Evolutionary conservation across 1,140 invertebrate genomes (phyloP), one percentile per base, ranked within the genome.

Genomic region (Sminthurinus signatus): DNA sequence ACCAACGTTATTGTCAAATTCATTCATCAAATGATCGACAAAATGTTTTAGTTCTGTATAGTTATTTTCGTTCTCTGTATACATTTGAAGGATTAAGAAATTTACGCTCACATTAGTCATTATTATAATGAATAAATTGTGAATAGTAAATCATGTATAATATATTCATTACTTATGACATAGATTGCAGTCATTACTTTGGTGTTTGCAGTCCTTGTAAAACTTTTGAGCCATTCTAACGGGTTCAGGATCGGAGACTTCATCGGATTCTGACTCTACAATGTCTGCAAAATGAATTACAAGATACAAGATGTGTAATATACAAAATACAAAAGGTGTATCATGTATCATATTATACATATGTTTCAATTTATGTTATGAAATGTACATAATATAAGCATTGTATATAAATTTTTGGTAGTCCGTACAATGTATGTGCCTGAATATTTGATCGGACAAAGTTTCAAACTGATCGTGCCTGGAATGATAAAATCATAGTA

Each of bases 181-280:
- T n/a, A n/a, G n/a, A 42, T 42, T 42, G 10, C n/a, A 12, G 39
- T n/a, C 10, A 10, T 50, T 23, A 54, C 51, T 39, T n/a, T 56
- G 29, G 21, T 4, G 10, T n/a, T 19, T 28, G 27, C 54, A 56
- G 31, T 3, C 54, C 8, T 36, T 31, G 32, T 56, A 56, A 23
- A 56, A 56, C 54, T 56, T 56, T 19, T 56, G 29, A 8, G 54
- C 54, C 29, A 39, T n/a, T 21, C 39, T n/a, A 8, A 56, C 23
- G n/a, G 54, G 54, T 28, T 56, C 54, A 3, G 54, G 54, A 14
- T 42, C 31, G 17, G 36, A 2, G 29, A 3, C n/a, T 3, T 39
- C 36, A 23, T 56, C 54, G 5, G 19, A 12, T 14, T 31, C 28
- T 36, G 36, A 5, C 19, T 8, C 23, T 39, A 36, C 8, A 19